Evolutionary conservation across 2,113 vertebrate species (phyloP).

Genomic region (Arvicanthis niloticus): DNA sequence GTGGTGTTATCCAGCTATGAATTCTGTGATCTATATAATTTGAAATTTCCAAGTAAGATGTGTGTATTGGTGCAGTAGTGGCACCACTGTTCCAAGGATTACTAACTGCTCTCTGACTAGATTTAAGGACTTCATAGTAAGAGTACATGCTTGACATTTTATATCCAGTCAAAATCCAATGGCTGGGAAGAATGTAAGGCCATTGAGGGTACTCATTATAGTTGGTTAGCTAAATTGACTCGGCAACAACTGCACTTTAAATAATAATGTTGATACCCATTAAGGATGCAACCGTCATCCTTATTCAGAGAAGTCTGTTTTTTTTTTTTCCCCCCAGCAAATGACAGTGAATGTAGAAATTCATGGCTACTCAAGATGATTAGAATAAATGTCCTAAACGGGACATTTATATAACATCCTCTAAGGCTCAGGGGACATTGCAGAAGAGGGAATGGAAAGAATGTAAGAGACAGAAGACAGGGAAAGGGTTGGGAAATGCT

Average conservation of each 20-base stretch:
- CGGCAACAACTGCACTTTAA: neutral
- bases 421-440: neutral
- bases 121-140: neutral
- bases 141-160: neutral
- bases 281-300: neutral
- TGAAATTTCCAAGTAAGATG: neutral
- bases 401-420: neutral
- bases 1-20: neutral
- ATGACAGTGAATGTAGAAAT: neutral
- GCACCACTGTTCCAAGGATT: neutral
- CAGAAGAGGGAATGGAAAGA: conserved; percentile 2
- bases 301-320: neutral
- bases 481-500: neutral
- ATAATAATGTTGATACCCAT: neutral
- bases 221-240: neutral
- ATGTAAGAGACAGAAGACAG: neutral
- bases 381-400: neutral
- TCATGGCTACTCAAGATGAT: neutral
- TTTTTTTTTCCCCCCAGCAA: neutral
- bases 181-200: neutral
- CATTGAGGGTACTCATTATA: neutral
- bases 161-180: neutral
- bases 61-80: neutral
- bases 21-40: neutral
- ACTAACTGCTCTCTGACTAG: neutral